A percentile compares a stretch with the other conserved stretches of the same genome.
These are phyloP conservation scores for Rhodophaea formosa DNA, from an alignment of 2,888 invertebrate genomes.

Conservation along the genomic window DNA sequence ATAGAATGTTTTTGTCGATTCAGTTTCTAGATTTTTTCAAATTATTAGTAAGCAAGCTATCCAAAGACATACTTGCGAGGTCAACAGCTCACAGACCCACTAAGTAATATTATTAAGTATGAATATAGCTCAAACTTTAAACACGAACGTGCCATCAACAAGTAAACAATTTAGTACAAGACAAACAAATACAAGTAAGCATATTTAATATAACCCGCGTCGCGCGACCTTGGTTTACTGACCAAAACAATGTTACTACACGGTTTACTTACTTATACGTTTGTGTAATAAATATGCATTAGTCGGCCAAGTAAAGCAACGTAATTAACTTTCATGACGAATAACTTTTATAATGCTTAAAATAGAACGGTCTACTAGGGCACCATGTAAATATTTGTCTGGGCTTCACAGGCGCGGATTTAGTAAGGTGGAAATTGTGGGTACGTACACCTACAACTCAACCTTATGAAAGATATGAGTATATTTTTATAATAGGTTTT, in stretches of 20 bases:
- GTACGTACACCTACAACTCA: too few relatives aligned
- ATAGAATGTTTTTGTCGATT: too few relatives aligned
- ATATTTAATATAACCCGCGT: background rate
- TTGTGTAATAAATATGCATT: constrained; percentile 5
- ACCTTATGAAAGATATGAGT: too few relatives aligned
- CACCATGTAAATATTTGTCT: background rate
- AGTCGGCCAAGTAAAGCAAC: background rate
- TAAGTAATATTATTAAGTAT: too few relatives aligned
- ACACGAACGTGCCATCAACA: background rate
- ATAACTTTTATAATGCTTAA: background rate
- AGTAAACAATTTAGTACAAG: background rate
- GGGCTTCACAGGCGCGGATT: background rate
- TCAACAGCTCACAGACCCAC: too few relatives aligned
- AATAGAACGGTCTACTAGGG: background rate
- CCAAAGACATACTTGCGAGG: too few relatives aligned
- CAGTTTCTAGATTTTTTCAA: too few relatives aligned
- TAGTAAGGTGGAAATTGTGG: too few relatives aligned
- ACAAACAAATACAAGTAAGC: background rate
- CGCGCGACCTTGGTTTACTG: background rate
- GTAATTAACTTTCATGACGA: background rate
- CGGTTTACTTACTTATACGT: background rate
- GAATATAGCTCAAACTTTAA: background rate
- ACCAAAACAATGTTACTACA: constrained; percentile 1
- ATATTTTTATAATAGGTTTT: too few relatives aligned
- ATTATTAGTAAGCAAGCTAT: too few relatives aligned